Conservation (phyloP, 2,888 invertebrate species). For the Drosophila vallismaia region DNA sequence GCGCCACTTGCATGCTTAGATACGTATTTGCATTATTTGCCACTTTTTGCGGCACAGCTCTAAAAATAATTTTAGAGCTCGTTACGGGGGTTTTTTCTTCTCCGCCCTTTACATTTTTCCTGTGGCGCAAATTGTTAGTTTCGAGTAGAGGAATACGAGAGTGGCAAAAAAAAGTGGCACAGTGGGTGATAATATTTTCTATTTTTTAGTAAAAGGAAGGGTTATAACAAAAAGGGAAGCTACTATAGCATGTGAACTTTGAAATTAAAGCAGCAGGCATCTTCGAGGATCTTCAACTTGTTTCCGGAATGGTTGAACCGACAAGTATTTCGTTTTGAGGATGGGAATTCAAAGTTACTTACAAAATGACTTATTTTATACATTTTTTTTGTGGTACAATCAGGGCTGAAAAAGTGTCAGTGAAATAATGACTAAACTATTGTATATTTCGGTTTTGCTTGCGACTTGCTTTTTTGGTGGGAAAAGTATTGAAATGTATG, state of each 20-base stretch:
- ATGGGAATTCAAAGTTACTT: constrained; percentile 3
- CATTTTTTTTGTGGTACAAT: background rate
- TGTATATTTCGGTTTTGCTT: too few species aligned
- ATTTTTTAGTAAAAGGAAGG: constrained; percentile 13
- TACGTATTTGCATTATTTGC: constrained; percentile 48
- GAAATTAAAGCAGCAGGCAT: constrained; percentile 11
- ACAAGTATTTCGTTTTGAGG: constrained; percentile 22
- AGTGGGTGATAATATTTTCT: constrained; percentile 40
- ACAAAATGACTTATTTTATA: background rate
- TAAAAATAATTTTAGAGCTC: constrained; percentile 35
- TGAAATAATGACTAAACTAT: background rate
- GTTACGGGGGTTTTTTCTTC: constrained; percentile 16
- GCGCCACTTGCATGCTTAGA: constrained; percentile 51
- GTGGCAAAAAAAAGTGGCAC: constrained; percentile 35
- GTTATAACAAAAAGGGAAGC: constrained; percentile 16
- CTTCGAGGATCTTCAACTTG: constrained; percentile 21
- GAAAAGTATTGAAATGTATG: too few species aligned
- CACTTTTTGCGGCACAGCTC: constrained; percentile 50
- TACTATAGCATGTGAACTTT: constrained; percentile 18
- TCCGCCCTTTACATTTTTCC: constrained; percentile 28
- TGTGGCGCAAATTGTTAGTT: constrained; percentile 72
- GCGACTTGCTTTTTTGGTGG: too few species aligned
- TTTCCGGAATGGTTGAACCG: constrained; percentile 19
- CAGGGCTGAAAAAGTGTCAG: background rate
- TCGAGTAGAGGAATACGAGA: constrained; percentile 2